Evolutionary conservation across 2,888 invertebrate genomes (phyloP).

Genomic region (Lasioglossum calceatum): DNA sequence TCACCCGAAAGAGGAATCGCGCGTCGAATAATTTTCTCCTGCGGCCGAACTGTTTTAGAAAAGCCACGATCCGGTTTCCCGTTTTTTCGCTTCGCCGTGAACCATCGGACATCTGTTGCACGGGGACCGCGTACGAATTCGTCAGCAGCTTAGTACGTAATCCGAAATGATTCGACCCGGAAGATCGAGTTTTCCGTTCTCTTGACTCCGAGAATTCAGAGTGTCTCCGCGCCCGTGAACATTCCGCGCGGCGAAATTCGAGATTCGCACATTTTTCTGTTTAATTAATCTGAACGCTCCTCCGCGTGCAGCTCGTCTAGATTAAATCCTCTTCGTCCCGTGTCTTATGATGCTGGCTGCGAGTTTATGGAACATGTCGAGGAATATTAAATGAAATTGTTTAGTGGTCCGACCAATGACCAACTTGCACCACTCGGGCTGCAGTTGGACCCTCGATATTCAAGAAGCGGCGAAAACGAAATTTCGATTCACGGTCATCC

Average conservation of each 20-base stretch:
- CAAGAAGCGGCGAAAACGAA: slow-evolving; percentile 54
- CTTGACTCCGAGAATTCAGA: neutral
- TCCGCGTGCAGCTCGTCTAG: neutral
- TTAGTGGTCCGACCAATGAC: no score
- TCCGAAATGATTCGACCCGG: slow-evolving; percentile 1
- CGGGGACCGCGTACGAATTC: neutral
- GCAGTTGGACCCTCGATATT: neutral
- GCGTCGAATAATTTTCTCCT: slow-evolving; percentile 24
- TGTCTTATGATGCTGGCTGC: neutral
- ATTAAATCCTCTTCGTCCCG: neutral
- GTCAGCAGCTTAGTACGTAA: neutral
- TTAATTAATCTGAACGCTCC: neutral
- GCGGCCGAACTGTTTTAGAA: neutral
- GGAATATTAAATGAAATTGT: no score
- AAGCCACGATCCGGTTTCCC: neutral
- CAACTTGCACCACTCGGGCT: neutral
- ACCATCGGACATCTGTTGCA: neutral
- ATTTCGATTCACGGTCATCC: slow-evolving; percentile 81
- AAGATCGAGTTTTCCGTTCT: slow-evolving; percentile 10
- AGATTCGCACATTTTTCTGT: neutral
- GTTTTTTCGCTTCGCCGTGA: neutral
- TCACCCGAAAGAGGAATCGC: slow-evolving; percentile 18
- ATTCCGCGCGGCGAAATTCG: neutral
- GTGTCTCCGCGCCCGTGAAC: neutral
- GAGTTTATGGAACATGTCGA: neutral